A percentile compares a stretch with the other conserved stretches of the same genome.
Evolutionary conservation across 2,888 invertebrate species (phyloP).

Genomic region (Halictus ligatus): DNA sequence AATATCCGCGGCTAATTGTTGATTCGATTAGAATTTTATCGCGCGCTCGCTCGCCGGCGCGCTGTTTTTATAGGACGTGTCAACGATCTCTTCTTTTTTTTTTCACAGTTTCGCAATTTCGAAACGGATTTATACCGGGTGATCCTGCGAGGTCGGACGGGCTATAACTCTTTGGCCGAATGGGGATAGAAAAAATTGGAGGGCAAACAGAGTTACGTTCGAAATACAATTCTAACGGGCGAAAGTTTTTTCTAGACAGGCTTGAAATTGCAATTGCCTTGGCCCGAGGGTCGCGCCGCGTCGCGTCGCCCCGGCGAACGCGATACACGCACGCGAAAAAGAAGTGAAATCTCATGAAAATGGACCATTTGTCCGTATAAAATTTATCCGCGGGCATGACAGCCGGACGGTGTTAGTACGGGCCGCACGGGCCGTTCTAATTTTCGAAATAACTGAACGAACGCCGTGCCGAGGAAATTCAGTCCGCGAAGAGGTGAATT

Average conservation of each 20-base stretch:
- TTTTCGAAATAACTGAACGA: constrained; percentile 11
- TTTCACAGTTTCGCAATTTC: constrained; percentile 1
- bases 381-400: not conserved
- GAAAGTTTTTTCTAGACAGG: not conserved
- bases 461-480: not conserved
- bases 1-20: constrained; percentile 8
- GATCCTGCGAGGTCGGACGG: not conserved
- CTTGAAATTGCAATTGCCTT: not conserved
- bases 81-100: not conserved
- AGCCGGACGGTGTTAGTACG: not conserved
- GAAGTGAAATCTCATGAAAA: constrained; percentile 2
- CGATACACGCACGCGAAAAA: not conserved
- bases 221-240: constrained; percentile 14
- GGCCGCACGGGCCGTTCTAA: not conserved
- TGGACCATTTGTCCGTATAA: not conserved
- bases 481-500: not conserved
- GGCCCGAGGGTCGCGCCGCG: not conserved
- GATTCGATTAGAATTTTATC: constrained; percentile 18
- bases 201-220: constrained; percentile 17
- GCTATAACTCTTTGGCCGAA: constrained; percentile 11
- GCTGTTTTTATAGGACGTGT: not conserved
- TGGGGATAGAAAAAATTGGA: constrained; percentile 13
- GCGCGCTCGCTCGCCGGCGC: not conserved
- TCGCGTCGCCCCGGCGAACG: not conserved
- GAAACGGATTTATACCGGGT: constrained; percentile 18